Conservation (phyloP, 2,888 invertebrate species). For the Melipona bicolor region DNA sequence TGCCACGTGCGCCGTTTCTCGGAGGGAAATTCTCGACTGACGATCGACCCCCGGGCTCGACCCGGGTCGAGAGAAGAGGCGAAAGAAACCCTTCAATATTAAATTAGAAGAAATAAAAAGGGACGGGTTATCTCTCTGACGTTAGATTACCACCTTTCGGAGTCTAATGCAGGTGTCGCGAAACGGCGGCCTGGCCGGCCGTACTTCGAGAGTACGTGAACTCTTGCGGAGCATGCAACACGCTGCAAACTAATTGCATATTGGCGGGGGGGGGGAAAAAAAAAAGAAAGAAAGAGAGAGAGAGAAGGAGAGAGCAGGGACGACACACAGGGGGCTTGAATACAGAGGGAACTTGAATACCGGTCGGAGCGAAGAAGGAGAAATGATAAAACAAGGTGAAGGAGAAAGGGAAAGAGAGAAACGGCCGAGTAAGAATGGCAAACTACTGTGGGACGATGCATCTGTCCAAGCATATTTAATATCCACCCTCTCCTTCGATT, state of each 20-base stretch:
- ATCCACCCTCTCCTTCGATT: constrained; percentile 64
- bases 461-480: constrained; percentile 83
- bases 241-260: constrained; percentile 67
- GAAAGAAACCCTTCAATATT: neutral
- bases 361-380: constrained; percentile 15
- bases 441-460: constrained; percentile 83
- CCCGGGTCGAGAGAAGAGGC: too few species aligned
- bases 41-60: neutral
- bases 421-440: constrained; percentile 79
- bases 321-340: constrained; percentile 24
- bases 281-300: neutral
- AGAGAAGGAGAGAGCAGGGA: constrained; percentile 58
- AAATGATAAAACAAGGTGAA: constrained; percentile 24
- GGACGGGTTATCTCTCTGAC: constrained; percentile 22
- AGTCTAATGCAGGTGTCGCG: constrained; percentile 44
- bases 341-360: constrained; percentile 8
- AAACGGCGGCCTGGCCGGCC: neutral
- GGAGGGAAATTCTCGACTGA: neutral
- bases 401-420: constrained; percentile 58
- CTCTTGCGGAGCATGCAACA: constrained; percentile 61
- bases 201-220: constrained; percentile 54
- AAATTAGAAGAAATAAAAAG: constrained; percentile 18
- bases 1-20: constrained; percentile 5
- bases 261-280: constrained; percentile 60
- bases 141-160: constrained; percentile 56